Evolutionary conservation across 2,888 invertebrate species (phyloP).

Genomic region (Ochropacha duplaris): DNA sequence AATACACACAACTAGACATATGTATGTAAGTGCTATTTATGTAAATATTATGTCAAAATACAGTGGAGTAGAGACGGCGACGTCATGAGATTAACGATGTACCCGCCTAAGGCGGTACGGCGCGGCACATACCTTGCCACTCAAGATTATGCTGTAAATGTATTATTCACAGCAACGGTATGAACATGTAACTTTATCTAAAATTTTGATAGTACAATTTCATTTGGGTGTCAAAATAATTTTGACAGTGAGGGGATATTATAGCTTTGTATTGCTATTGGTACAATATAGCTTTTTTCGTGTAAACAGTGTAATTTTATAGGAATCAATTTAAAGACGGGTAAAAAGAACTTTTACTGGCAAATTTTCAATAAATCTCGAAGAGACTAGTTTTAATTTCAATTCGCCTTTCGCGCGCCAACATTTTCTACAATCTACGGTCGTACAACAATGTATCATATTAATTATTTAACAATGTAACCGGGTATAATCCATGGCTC

Average conservation of each 20-base stretch:
- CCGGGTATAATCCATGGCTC: slow-evolving; percentile 38
- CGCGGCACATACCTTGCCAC: slow-evolving; percentile 34
- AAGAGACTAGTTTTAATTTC: not conserved
- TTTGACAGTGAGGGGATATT: too few species aligned
- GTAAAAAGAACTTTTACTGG: not conserved
- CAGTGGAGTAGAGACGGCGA: slow-evolving; percentile 42
- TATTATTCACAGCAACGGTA: slow-evolving; percentile 20
- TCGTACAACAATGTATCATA: slow-evolving; percentile 3
- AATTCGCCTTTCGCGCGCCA: not conserved
- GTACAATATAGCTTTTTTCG: too few species aligned
- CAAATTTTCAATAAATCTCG: not conserved
- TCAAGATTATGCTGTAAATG: slow-evolving; percentile 26
- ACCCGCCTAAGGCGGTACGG: slow-evolving; percentile 37
- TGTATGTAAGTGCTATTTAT: slow-evolving; percentile 49
- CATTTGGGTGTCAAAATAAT: too few species aligned
- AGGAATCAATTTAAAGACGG: not conserved
- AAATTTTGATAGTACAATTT: not conserved
- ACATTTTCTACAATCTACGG: not conserved
- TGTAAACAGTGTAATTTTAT: not conserved
- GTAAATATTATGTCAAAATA: slow-evolving; percentile 50
- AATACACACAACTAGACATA: slow-evolving; percentile 28
- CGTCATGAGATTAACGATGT: slow-evolving; percentile 57
- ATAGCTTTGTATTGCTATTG: too few species aligned
- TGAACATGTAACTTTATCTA: not conserved
- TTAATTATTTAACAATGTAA: slow-evolving; percentile 35